Evolutionary conservation across 2,888 invertebrate genomes (phyloP), one percentile per base, ranked within the genome.

Genomic region (Sussaba pulchella): DNA sequence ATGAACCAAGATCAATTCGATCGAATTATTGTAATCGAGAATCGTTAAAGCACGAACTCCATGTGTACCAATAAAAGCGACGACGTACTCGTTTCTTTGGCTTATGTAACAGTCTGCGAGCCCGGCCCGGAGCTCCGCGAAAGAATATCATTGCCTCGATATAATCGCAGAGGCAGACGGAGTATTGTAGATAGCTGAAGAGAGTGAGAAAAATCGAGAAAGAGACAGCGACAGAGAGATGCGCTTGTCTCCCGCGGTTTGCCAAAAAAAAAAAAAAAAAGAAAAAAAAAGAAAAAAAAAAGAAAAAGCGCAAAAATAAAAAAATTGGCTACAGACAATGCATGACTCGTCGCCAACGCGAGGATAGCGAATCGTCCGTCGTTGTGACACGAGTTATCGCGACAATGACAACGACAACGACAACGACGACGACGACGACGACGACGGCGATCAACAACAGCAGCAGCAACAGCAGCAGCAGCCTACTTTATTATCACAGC

Each of bases 121-220:
- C 36, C 12, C 24, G 45, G 10, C 21, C 39, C 21, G 21, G 14
- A 45, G 50, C 19, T 31, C 12, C 21, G 43, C 45, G 19, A 45
- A 66, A 45, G 45, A 74, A 73, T 66, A 74, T 52, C 64, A 74
- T 74, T 74, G 73, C 73, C 64, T 57, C 73, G 54, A 74, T 74
- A 66, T 54, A 43, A 12, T 39, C 31, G 64, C 10, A 24, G 9
- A 14, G 8, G 21, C 41, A 17, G 9, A 12, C 39, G 3, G 17
- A 14, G 17, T 59, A 31, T 31, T 10, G 12, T 9, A 10, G 45
- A 9, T 1, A 10, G 17, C 26, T 10, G 64, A 47, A 9, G 31
- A 39, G 39, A 39, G 19, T 17, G 19, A 67, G 36, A 26, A 17
- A 52, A n/a, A 50, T 19, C 47, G n/a, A 66, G 19, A 66, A 50